Base-by-base conservation (phyloP, 2,113 vertebrate species). In the Callospermophilus lateralis region DNA sequence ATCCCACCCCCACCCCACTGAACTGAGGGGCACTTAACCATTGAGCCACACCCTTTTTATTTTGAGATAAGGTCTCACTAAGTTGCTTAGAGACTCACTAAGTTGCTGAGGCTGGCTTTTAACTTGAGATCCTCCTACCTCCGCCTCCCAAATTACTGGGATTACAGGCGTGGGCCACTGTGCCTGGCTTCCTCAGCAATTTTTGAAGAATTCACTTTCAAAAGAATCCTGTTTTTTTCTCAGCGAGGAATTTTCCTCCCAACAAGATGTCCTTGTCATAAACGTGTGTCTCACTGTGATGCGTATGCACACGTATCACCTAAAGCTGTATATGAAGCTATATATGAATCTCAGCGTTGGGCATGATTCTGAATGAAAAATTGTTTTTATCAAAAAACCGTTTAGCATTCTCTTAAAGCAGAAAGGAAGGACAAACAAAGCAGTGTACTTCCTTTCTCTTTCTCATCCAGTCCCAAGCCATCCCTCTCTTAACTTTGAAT, bases 201-300 rank as follows among this genome's bases (percentile, higher is more conserved):
- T 63, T 80, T n/a, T 79, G 8, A 94, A 74, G 39, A 65, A 53
- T 68, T 95, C 22, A 9, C 67, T 95, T 86, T 53, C 37, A 85
- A 81, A 90, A 78, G 24, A 76, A 77, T 28, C 3, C 3, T 39
- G 24, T 61, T 58, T 19, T 26, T 28, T 16, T 45, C 48, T 61
- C 73, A 51, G 65, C 4, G 0, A 81, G 6, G 15, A 90, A 61
- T 65, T 51, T 8, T 90, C 89, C 78, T 42, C 28, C 61, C 22
- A 86, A 7, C 51, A 58, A 51, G 4, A 22, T 55, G 34, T 76
- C 39, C 3, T 22, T 39, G n/a, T 77, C 39, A 37, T 15, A 42
- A 22, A 93, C 78, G 37, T 22, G 68, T 48, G 55, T 83, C 24
- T 37, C 15, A 4, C 28, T 48, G 32, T 79, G n/a, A 68, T 10